Conservation (phyloP, 2,888 invertebrate species). For the Latrodectus hesperus region DNA sequence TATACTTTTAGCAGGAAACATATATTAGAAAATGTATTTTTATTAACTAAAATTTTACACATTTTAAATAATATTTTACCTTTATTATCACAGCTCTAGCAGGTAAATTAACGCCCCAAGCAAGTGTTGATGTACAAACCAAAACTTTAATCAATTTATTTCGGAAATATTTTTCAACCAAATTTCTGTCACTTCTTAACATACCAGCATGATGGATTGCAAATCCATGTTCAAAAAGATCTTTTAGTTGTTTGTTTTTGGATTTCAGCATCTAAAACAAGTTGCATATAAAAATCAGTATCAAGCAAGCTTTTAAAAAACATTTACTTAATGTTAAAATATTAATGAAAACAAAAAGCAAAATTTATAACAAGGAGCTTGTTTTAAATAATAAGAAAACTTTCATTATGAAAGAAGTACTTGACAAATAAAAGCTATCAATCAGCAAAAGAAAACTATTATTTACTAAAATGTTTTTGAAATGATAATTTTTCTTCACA, state of each 20-base stretch:
- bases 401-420: too few relatives aligned
- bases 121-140: conserved; percentile 97
- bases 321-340: too few relatives aligned
- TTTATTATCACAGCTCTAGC: conserved; percentile 98
- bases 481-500: too few relatives aligned
- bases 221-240: conserved; percentile 89
- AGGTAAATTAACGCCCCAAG: conserved; percentile 99
- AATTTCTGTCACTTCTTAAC: conserved; percentile 87
- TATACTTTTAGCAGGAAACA: too few relatives aligned
- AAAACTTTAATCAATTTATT: conserved; percentile 90
- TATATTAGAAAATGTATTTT: too few relatives aligned
- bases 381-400: too few relatives aligned
- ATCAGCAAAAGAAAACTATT: too few relatives aligned
- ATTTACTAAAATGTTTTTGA: too few relatives aligned
- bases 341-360: too few relatives aligned
- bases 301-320: neutral
- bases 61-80: conserved; percentile 77
- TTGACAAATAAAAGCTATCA: too few relatives aligned
- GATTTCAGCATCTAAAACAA: conserved; percentile 79
- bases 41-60: too few relatives aligned
- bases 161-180: conserved; percentile 92
- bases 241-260: conserved; percentile 86
- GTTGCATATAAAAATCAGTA: neutral
- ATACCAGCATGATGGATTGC: conserved; percentile 98
- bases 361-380: too few relatives aligned